Conservation (phyloP, 2,113 vertebrate genomes). For the Argyrosomus japonicus region DNA sequence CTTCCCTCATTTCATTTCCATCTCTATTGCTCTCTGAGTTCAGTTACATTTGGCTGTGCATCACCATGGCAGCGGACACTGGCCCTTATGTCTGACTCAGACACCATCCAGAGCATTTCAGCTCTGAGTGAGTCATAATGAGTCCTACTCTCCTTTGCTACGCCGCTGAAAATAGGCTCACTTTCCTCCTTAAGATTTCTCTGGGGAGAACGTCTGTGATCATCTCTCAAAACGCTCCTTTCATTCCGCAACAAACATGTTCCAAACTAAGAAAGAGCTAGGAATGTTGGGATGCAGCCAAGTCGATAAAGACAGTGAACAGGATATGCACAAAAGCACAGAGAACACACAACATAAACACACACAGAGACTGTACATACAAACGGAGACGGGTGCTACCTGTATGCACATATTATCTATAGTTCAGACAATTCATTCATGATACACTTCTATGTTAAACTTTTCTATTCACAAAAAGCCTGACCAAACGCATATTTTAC, state of each 20-base stretch:
- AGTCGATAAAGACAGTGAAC: constrained; percentile 33
- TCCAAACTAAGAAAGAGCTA: constrained; percentile 46
- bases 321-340: constrained; percentile 14
- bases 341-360: neutral
- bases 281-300: constrained; percentile 43
- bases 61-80: constrained; percentile 74
- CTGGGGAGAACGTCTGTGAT: constrained; percentile 63
- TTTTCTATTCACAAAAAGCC: neutral
- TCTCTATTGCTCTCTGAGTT: constrained; percentile 60
- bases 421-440: neutral
- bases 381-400: neutral
- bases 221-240: constrained; percentile 66
- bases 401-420: neutral
- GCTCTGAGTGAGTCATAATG: constrained; percentile 73
- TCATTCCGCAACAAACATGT: constrained; percentile 65
- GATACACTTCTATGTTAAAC: neutral
- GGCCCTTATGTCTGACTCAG: constrained; percentile 65
- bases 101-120: constrained; percentile 69
- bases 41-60: constrained; percentile 69
- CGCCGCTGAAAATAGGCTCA: constrained; percentile 65
- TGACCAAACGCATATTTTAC: neutral
- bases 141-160: constrained; percentile 61
- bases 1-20: constrained; percentile 67
- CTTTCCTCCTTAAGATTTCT: constrained; percentile 72
- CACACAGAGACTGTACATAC: neutral